phyloP scores from a whole-genome alignment of 2,113 vertebrate species.

The Dicerorhinus sumatrensis region DNA sequence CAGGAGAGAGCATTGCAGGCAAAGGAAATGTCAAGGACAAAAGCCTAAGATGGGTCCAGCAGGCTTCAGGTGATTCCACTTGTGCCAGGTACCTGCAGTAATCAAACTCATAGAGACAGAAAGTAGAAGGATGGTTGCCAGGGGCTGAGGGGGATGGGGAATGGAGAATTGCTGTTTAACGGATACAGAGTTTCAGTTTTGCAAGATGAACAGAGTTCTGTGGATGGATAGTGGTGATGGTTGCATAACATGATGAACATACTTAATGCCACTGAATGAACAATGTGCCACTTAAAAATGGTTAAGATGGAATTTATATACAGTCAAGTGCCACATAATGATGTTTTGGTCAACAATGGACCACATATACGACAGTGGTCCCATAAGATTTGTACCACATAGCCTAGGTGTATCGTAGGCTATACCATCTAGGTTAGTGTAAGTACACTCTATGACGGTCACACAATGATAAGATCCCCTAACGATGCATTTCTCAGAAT shows the following conservation, averaged over 20 bases:
- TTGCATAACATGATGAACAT: neutral
- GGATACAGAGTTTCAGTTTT: neutral
- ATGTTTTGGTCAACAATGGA: too few species aligned
- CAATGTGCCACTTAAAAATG: neutral
- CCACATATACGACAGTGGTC: too few species aligned
- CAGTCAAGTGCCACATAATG: too few species aligned
- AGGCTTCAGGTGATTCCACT: neutral
- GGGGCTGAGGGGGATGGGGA: neutral
- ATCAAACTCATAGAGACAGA: neutral
- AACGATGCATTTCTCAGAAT: too few species aligned
- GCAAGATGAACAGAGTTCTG: neutral
- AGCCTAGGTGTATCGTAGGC: too few species aligned
- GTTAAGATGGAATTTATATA: neutral
- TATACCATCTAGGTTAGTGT: too few species aligned
- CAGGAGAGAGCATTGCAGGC: neutral
- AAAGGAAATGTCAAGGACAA: neutral
- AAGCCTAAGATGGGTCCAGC: neutral
- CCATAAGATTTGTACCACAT: too few species aligned
- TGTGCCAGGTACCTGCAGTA: neutral
- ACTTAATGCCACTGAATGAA: neutral
- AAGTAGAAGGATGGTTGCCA: neutral
- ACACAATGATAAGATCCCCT: too few species aligned
- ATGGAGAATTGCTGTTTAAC: neutral
- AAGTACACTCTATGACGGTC: too few species aligned
- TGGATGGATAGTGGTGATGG: neutral